These are phyloP conservation scores for Mythimna impura DNA, from an alignment of 2,888 invertebrate species.

Conservation along the genomic window DNA sequence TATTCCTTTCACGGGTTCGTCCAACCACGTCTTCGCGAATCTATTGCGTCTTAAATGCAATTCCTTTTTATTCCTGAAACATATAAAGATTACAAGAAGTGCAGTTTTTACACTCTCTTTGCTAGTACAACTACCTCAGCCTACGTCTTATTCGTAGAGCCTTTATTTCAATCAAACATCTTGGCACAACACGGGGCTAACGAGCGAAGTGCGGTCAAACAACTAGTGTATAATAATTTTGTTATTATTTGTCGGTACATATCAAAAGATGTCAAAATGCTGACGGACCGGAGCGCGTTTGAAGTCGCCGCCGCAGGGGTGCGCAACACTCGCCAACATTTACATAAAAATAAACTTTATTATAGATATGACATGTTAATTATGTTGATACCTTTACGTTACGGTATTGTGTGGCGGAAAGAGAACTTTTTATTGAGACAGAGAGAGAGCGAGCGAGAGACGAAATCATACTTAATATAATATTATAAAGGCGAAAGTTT, in stretches of 20 bases:
- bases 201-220: conserved; percentile 59
- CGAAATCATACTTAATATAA: too few relatives aligned
- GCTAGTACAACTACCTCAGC: too few relatives aligned
- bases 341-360: conserved; percentile 82
- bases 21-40: too few relatives aligned
- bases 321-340: conserved; percentile 75
- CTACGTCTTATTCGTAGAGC: neutral
- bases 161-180: conserved; percentile 53
- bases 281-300: conserved; percentile 81
- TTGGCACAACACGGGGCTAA: conserved; percentile 41
- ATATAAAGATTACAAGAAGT: neutral
- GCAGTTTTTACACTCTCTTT: too few relatives aligned
- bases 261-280: conserved; percentile 88
- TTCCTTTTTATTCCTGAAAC: too few relatives aligned
- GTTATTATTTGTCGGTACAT: conserved; percentile 87
- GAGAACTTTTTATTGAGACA: neutral
- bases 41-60: too few relatives aligned
- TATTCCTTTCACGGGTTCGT: too few relatives aligned
- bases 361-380: conserved; percentile 71
- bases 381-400: conserved; percentile 61
- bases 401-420: conserved; percentile 43
- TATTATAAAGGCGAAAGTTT: too few relatives aligned
- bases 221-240: conserved; percentile 74
- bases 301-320: conserved; percentile 81
- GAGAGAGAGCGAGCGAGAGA: neutral